A percentile compares a stretch with the other conserved stretches of the same genome.
Conservation (phyloP, 2,113 vertebrate genomes). For the Penelope pileata region DNA sequence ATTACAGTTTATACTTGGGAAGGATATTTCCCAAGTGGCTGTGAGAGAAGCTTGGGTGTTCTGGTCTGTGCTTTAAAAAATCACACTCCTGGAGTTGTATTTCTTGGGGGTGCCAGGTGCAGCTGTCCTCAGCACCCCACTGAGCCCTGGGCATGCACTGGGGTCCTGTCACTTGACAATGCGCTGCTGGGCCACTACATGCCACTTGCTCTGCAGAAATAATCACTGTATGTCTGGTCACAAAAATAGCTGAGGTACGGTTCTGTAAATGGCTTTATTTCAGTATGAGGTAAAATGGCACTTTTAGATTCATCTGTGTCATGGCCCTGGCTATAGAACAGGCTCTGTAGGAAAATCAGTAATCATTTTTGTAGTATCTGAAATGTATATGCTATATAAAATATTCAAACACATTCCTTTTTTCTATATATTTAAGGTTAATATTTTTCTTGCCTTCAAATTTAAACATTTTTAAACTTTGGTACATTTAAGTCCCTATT, state of each 20-base stretch:
- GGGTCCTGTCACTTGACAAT: fast-evolving
- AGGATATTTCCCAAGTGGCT: not conserved
- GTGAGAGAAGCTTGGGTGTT: not conserved
- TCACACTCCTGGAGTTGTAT: not conserved
- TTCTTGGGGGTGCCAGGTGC: not conserved
- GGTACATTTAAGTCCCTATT: not conserved
- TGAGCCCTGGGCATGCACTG: no score
- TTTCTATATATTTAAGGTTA: not conserved
- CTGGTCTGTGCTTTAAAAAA: not conserved
- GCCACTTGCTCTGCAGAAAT: not conserved
- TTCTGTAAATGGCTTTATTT: not conserved
- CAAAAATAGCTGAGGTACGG: not conserved
- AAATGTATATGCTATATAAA: not conserved
- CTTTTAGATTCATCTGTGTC: not conserved
- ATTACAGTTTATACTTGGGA: not conserved
- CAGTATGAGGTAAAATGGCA: not conserved
- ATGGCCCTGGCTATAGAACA: not conserved
- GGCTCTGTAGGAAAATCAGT: not conserved
- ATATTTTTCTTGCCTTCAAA: not conserved
- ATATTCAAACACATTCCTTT: not conserved
- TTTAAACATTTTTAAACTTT: conserved; percentile 22
- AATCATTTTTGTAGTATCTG: not conserved
- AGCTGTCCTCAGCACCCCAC: not conserved
- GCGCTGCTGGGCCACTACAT: not conserved
- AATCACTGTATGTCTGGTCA: fast-evolving